Evolutionary conservation across 2,888 invertebrate species (phyloP).

Genomic region (Hydrotaea cyrtoneurina): DNA sequence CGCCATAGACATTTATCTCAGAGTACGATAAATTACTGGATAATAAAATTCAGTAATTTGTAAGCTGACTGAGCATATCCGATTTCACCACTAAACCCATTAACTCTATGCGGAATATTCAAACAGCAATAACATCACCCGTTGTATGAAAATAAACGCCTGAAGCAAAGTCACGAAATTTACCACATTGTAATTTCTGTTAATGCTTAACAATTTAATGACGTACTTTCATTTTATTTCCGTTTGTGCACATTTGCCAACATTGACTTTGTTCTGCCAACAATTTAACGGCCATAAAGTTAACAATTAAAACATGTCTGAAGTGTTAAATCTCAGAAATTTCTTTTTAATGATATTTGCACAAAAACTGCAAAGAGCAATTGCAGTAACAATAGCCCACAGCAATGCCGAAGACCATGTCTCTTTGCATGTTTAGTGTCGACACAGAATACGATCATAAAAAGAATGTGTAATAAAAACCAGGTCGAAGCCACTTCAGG

Average conservation of each 20-base stretch:
- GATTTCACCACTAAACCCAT: no score
- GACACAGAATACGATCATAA: neutral
- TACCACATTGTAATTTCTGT: no score
- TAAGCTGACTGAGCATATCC: no score
- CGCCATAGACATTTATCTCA: no score
- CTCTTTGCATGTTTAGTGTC: neutral
- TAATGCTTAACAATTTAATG: neutral
- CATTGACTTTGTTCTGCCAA: neutral
- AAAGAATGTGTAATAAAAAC: neutral
- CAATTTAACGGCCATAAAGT: slow-evolving; percentile 20
- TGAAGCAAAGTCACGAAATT: no score
- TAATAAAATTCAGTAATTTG: no score
- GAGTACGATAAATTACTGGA: no score
- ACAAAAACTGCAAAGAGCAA: slow-evolving; percentile 6
- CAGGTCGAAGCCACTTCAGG: neutral
- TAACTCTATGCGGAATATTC: no score
- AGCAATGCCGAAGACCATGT: neutral
- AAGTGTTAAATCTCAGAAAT: slow-evolving; percentile 28
- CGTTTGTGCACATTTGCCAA: neutral
- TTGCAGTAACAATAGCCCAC: neutral
- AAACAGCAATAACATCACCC: no score
- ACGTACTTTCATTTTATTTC: neutral
- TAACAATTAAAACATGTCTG: slow-evolving; percentile 28
- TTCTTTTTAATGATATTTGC: slow-evolving; percentile 11
- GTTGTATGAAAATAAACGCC: no score